These are phyloP conservation scores for Anser cygnoides DNA, from an alignment of 2,113 vertebrate genomes.

Conservation along the genomic window DNA sequence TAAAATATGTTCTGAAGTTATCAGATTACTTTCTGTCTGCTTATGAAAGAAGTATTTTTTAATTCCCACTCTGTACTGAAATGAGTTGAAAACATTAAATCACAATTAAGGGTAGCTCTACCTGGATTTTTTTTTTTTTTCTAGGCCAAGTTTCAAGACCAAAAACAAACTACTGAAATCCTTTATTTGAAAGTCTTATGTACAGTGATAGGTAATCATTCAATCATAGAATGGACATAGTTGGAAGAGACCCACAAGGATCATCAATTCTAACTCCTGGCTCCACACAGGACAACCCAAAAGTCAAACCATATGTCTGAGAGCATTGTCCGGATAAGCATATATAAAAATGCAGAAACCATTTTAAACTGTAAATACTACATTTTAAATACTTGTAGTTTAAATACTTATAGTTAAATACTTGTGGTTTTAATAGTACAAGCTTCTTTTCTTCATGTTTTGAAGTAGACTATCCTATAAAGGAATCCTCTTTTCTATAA, in stretches of 20 bases:
- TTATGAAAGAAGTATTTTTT: background rate
- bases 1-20: background rate
- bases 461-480: background rate
- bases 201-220: background rate
- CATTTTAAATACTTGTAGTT: background rate
- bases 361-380: background rate
- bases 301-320: background rate
- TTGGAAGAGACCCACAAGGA: background rate
- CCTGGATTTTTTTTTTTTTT: background rate
- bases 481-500: background rate
- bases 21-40: background rate
- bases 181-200: background rate
- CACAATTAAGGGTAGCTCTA: background rate
- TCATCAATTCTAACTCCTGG: background rate
- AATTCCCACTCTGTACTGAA: background rate
- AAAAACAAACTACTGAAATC: background rate
- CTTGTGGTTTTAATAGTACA: background rate
- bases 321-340: background rate
- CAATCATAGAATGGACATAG: background rate
- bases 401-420: too few relatives aligned
- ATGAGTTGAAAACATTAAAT: background rate
- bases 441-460: background rate
- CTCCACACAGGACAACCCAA: background rate
- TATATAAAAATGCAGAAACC: background rate
- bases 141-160: background rate